phyloP scores from a whole-genome alignment of 2,888 invertebrate genomes.

The Spodoptera littoralis region DNA sequence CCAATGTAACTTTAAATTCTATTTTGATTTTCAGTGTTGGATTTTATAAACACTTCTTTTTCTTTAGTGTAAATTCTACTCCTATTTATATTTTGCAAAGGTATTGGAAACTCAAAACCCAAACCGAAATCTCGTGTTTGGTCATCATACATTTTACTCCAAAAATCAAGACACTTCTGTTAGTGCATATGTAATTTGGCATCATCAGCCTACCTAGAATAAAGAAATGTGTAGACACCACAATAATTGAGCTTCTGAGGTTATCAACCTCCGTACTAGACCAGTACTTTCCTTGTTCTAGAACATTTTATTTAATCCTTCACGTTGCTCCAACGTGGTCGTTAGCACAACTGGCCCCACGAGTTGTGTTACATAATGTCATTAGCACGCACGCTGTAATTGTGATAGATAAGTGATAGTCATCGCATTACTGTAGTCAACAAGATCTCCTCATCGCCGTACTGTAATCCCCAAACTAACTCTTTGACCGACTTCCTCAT shows the following conservation, averaged over 20 bases:
- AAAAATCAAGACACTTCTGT: neutral
- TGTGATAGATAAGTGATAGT: constrained; percentile 35
- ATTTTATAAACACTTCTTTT: no score
- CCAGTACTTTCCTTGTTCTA: constrained; percentile 46
- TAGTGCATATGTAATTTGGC: no score
- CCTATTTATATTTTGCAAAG: no score
- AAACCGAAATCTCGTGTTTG: no score
- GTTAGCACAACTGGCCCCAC: constrained; percentile 7
- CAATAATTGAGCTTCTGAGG: neutral
- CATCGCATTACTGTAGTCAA: constrained; percentile 26
- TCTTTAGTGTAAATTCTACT: no score
- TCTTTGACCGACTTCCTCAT: constrained; percentile 2
- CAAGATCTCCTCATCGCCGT: constrained; percentile 17
- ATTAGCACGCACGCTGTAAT: constrained; percentile 36
- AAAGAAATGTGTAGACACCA: neutral
- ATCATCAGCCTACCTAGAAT: neutral
- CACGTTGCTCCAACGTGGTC: constrained; percentile 38
- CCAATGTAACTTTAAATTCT: no score
- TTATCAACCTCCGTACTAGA: constrained; percentile 40
- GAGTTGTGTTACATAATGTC: constrained; percentile 40
- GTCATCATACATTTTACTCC: no score
- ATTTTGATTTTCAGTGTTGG: no score
- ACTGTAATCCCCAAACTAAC: constrained; percentile 2
- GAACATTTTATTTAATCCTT: constrained; percentile 32
- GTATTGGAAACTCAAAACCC: no score